Base-by-base conservation (phyloP, 2,797 vertebrate species). In the Phrynocephalus guinanensis region DNA sequence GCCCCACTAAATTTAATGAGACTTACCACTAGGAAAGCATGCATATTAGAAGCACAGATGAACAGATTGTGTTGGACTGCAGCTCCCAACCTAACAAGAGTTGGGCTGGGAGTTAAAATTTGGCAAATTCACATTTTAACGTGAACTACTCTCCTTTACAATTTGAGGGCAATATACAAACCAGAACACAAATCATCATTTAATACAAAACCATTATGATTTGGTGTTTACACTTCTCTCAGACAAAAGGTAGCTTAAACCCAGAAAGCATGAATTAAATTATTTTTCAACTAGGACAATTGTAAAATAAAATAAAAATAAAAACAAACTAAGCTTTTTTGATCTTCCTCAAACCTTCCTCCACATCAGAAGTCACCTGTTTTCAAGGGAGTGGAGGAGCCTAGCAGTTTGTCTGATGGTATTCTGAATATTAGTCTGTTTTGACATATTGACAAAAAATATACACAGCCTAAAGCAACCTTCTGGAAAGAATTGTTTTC, bases 371-470 rank as follows among this genome's bases (percentile, higher is more conserved):
- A 52, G n/a, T 70, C 50, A 33, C 16, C 26, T 66, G 70, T 50
- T 33, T 44, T 48, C 90, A 67, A 87, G 82, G 78, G 70, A 85
- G n/a, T 9, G 10, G 10, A 86, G 90, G 90, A 87, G 84, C 70
- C 56, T 38, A 33, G 63, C 88, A 79, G 63, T 15, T 66, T 8
- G 9, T 66, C 73, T 80, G 52, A 26, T 63, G 63, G 71, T 79
- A 80, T 90, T 90, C 38, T 66, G 85, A 94, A 91, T 90, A 90
- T 81, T 50, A 84, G 78, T 52, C 92, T 90, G 79, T 79, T 88
- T n/a, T 91, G 60, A 81, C 63, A 84, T 52, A 82, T 78, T 88
- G 86, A 87, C 22, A 94, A 91, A 93, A 56, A 56, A 87, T 63
- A 87, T 76, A 91, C 87, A 86, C 56, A 91, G 68, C 78, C 90